Evolutionary conservation across 2,797 vertebrate genomes (phyloP), one percentile per base, ranked within the genome.

Genomic region (Lutjanus argentimaculatus): DNA sequence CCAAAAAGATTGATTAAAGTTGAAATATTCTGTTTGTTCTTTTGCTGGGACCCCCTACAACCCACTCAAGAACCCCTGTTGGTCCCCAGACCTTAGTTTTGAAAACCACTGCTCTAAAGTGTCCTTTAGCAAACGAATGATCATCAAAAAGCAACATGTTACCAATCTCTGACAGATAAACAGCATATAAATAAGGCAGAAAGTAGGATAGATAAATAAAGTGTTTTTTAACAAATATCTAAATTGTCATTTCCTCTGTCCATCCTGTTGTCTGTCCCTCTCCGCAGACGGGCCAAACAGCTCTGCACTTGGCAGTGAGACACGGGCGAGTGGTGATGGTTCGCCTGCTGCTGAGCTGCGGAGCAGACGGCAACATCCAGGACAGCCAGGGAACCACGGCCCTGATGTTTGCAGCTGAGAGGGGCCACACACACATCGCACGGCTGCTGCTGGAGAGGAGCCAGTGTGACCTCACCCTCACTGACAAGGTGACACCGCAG

Each of bases 251-350:
- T 65, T 11, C 25, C 13, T 15, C 2, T n/a, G 0, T 45, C 17
- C 53, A 7, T 46, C 46, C 46, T 46, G 14, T 13, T 15, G 2
- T 56, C n/a, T 43, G 19, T 55, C 57, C 21, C n/a, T n/a, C n/a
- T 61, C 19, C 4, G 16, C 91, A 97, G 96, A 95, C 94, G 2
- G 98, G 98, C 17, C 98, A 97, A 91, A 99, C 98, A 0, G 98
- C 98, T 1, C 93, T 99, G 86, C 98, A 99, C 93, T 92, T 99
- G 91, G 98, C 97, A 0, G 97, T 98, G 49, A 96, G 96, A 87
- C 97, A 99, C 0, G 97, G 98, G 15, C 90, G 97, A 17, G 95
- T 94, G 0, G 96, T 97, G 92, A 98, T 97, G 96, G 97, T 98
- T 30, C 94, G 93, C 45, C 96, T 97, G 12, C 94, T 99, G 52